Evolutionary conservation across 2,113 vertebrate species (phyloP).

Genomic region (Taurulus bubalis): DNA sequence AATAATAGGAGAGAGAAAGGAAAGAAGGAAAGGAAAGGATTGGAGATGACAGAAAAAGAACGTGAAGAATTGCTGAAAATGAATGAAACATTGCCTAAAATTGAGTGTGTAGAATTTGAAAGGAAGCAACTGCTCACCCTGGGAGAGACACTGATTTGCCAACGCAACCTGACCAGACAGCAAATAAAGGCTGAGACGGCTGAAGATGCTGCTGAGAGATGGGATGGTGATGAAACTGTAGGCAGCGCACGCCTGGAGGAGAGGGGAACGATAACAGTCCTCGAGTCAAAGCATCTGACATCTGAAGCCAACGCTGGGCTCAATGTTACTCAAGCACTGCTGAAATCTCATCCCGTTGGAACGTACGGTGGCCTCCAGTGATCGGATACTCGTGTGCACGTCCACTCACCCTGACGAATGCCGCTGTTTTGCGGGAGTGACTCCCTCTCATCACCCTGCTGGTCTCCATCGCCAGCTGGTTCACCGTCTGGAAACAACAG

Average conservation of each 20-base stretch:
- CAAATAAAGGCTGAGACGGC: slow-evolving; percentile 93
- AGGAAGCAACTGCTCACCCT: slow-evolving; percentile 86
- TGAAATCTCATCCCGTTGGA: background rate
- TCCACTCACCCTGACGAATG: slow-evolving; percentile 91
- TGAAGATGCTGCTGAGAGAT: slow-evolving; percentile 93
- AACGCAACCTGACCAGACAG: slow-evolving; percentile 95
- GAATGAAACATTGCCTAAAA: background rate
- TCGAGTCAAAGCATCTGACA: background rate
- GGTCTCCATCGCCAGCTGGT: slow-evolving; percentile 97
- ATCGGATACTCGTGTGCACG: background rate
- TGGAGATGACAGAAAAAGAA: background rate
- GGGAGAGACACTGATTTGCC: slow-evolving; percentile 98
- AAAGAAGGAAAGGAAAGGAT: background rate
- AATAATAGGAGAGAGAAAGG: background rate
- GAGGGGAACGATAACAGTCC: background rate
- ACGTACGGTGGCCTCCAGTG: background rate
- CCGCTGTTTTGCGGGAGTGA: slow-evolving; percentile 96
- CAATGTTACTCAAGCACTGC: background rate
- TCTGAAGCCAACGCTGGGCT: background rate
- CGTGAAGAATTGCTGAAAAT: background rate
- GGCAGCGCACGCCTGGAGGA: slow-evolving; percentile 92
- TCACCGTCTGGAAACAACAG: slow-evolving; percentile 87
- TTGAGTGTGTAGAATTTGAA: background rate
- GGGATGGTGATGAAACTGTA: slow-evolving; percentile 99
- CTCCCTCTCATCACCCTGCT: slow-evolving; percentile 93